phyloP scores from a whole-genome alignment of 2,888 invertebrate species.

The Perizoma flavofasciatum region DNA sequence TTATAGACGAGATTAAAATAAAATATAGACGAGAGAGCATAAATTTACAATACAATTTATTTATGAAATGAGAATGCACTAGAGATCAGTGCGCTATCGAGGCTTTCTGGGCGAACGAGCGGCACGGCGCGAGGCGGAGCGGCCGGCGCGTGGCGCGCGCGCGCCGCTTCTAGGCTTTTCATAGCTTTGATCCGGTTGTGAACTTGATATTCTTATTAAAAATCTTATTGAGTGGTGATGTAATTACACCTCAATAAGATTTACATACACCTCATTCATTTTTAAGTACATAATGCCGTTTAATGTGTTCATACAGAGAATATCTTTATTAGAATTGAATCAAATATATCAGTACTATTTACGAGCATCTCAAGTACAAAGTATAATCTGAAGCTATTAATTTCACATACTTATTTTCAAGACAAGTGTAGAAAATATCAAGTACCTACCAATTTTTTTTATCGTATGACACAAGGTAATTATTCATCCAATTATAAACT shows the following conservation, averaged over 20 bases:
- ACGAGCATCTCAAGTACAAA: slow-evolving; percentile 2
- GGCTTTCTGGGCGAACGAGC: slow-evolving; percentile 22
- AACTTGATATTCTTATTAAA: slow-evolving; percentile 15
- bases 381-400: slow-evolving; percentile 2
- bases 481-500: slow-evolving; percentile 71
- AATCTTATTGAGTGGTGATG: slow-evolving; percentile 2
- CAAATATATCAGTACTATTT: background rate
- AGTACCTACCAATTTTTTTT: slow-evolving; percentile 56
- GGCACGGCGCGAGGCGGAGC: slow-evolving; percentile 4
- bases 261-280: slow-evolving; percentile 6
- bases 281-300: background rate
- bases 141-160: slow-evolving; percentile 57
- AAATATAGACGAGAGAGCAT: background rate
- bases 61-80: slow-evolving; percentile 7
- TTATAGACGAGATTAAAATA: background rate
- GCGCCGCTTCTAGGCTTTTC: slow-evolving; percentile 48
- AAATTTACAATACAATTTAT: background rate
- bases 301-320: background rate
- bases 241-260: slow-evolving; percentile 7
- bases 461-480: slow-evolving; percentile 63
- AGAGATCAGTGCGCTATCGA: slow-evolving; percentile 6
- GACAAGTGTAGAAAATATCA: slow-evolving; percentile 52
- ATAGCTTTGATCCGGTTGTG: slow-evolving; percentile 33
- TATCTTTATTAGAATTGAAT: too few relatives aligned
- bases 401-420: slow-evolving; percentile 43